phyloP scores from a whole-genome alignment of 2,797 vertebrate genomes.

The Malurus splendens region DNA sequence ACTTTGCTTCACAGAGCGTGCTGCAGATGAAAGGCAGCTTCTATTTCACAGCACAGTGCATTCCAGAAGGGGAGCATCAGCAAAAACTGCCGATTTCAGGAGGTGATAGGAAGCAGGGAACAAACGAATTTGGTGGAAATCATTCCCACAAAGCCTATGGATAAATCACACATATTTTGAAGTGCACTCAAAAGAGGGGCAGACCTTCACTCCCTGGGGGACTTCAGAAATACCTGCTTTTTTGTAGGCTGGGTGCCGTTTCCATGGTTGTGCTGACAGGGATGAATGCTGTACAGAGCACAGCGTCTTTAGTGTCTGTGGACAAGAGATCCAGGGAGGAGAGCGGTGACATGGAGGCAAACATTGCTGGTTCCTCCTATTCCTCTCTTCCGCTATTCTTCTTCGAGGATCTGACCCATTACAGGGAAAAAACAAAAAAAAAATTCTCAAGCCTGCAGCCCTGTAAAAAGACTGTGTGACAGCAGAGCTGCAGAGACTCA shows the following conservation, averaged over 20 bases:
- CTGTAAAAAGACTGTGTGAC: background rate
- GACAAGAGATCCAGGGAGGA: background rate
- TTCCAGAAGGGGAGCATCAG: background rate
- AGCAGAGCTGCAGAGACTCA: background rate
- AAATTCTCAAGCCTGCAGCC: background rate
- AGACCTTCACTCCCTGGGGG: background rate
- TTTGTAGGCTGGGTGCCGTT: background rate
- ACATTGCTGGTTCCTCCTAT: background rate
- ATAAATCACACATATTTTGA: background rate
- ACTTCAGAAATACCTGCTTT: background rate
- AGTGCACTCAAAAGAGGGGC: background rate
- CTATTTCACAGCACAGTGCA: constrained; percentile 6
- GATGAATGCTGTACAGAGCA: background rate
- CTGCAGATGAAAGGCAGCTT: constrained; percentile 21
- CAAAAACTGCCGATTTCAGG: background rate
- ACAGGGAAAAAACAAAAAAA: background rate
- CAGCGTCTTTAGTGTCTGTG: background rate
- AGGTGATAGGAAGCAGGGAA: background rate
- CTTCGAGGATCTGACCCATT: background rate
- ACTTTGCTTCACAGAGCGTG: background rate
- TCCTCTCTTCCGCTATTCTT: background rate
- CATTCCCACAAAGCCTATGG: background rate
- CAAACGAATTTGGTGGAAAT: background rate
- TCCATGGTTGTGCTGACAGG: background rate
- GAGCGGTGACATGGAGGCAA: background rate